Evolutionary conservation across 2,113 vertebrate species (phyloP).

Genomic region (Seriola rivoliana): DNA sequence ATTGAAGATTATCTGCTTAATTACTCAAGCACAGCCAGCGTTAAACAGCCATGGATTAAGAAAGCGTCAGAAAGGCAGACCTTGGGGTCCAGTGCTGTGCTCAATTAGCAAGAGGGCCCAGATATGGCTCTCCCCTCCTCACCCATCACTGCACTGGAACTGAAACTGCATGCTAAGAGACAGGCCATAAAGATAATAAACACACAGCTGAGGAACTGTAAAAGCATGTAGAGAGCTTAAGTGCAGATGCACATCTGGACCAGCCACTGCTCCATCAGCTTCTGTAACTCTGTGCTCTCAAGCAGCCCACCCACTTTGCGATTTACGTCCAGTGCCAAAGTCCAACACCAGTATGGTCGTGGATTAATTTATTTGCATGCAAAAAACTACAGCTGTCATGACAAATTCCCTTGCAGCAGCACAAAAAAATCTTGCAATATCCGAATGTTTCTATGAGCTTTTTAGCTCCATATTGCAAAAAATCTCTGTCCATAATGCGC

Average conservation of each 20-base stretch:
- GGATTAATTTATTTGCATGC: background rate
- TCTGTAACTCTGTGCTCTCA: background rate
- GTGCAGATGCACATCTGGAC: conserved; percentile 32
- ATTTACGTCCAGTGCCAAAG: background rate
- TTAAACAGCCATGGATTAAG: conserved; percentile 82
- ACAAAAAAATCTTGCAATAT: background rate
- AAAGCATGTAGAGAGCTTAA: conserved; percentile 23
- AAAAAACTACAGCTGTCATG: background rate
- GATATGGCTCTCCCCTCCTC: conserved; percentile 62
- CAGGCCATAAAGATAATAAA: conserved; percentile 47
- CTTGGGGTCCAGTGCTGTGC: conserved; percentile 74
- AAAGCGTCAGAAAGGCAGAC: conserved; percentile 75
- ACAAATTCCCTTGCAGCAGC: background rate
- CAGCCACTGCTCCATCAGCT: background rate
- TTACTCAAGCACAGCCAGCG: conserved; percentile 83
- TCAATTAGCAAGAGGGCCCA: conserved; percentile 79
- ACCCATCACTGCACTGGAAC: conserved; percentile 57
- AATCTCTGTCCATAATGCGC: too few relatives aligned
- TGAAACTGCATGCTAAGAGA: conserved; percentile 70
- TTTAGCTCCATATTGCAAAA: too few relatives aligned
- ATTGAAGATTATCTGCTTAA: conserved; percentile 88
- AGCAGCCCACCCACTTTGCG: too few relatives aligned
- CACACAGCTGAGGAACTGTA: conserved; percentile 27
- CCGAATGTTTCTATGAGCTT: background rate
- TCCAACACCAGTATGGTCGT: too few relatives aligned